Evolutionary conservation across 2,113 vertebrate species (phyloP), one percentile per base, ranked within the genome.

Genomic region (Balaenoptera acutorostrata): DNA sequence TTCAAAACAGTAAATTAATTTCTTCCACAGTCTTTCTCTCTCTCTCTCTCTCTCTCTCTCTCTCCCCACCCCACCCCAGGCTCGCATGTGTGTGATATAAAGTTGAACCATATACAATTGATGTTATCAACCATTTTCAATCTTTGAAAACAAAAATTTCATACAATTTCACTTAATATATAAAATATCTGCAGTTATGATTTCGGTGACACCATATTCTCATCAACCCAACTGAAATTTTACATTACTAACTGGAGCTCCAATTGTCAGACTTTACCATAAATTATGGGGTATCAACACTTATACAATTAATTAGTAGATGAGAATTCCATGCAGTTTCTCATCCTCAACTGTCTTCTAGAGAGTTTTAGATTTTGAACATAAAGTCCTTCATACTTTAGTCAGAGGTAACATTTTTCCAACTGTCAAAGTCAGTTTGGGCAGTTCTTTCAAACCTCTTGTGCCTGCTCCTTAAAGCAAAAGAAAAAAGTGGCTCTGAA

Each of bases 401-500:
- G 84, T 97, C 90, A 92, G 46, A 92, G 61, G 49, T 44, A 8
- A 1, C 31, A 86, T 96, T 90, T 97, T 91, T 97, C 13, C 0
- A 41, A 92, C 71, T 87, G 75, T 78, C 7, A 52, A 71, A 98
- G 74, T 61, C 78, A 93, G 39, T 69, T 87, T 78, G 88, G 90
- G 39, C 31, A 89, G 71, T 93, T 64, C 61, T 96, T 94, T 96
- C 88, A 82, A 86, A 94, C 66, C 68, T 89, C 68, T 17, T 93
- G 74, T 96, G 94, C 95, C 92, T 78, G 11, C 36, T 89, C 75
- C 93, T 90, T 87, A 81, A 77, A 91, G 96, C 89, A 95, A 96
- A 97, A 97, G 95, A 97, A 97, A 98, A 96, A 33, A 33, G 5
- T 66, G 88, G 68, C 78, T 97, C 25, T 94, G 52, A 97, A 98